Percentiles rank a stretch among this genome's conserved stretches.
Conservation (phyloP, 2,113 vertebrate species). For the Thamnophis sirtalis region DNA sequence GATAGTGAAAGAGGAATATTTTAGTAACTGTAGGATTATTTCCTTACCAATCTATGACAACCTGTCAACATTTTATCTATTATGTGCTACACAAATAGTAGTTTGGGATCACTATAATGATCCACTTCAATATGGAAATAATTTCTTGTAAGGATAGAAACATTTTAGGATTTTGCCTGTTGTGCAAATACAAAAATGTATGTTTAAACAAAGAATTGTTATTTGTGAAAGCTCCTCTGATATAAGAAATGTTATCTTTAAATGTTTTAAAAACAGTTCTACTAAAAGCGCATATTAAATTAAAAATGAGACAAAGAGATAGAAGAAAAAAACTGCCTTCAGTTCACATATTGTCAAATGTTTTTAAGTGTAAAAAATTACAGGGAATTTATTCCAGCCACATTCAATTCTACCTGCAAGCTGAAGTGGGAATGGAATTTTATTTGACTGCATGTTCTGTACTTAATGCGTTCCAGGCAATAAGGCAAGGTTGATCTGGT, state of each 20-base stretch:
- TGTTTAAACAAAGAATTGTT: background rate
- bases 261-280: background rate
- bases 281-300: background rate
- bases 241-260: background rate
- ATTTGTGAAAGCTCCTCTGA: background rate
- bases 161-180: background rate
- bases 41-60: background rate
- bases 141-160: background rate
- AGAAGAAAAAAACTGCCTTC: background rate
- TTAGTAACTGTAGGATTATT: slow-evolving; percentile 1
- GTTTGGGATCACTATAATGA: slow-evolving; percentile 1
- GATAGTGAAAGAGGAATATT: background rate
- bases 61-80: background rate
- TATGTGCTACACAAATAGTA: background rate
- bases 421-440: background rate
- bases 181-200: background rate
- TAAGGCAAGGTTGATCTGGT: background rate
- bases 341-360: background rate
- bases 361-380: background rate
- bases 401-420: background rate
- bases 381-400: background rate
- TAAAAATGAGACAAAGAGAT: background rate
- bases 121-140: background rate
- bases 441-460: background rate
- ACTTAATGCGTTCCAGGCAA: background rate